phyloP scores from a whole-genome alignment of 2,113 vertebrate species.

The Aviceda subcristata region DNA sequence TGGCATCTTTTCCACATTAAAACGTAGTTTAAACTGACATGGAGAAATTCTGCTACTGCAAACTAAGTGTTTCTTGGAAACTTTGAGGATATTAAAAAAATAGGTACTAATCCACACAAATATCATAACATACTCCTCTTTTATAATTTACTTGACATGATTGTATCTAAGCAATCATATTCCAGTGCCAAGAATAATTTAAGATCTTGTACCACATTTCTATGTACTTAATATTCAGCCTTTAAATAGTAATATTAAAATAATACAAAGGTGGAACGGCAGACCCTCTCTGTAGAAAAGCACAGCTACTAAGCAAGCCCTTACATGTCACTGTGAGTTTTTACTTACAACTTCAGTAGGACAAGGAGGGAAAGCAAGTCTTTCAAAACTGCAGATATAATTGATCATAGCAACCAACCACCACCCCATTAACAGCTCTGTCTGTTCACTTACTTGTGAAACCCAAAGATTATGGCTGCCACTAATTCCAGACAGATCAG shows the following conservation, averaged over 20 bases:
- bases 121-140: neutral
- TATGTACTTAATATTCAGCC: neutral
- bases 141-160: neutral
- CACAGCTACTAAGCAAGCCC: neutral
- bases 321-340: neutral
- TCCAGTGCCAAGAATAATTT: neutral
- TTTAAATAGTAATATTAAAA: neutral
- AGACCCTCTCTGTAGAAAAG: neutral
- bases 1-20: neutral
- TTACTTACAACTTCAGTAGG: neutral
- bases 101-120: neutral
- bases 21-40: neutral
- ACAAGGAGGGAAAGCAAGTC: neutral
- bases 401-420: neutral
- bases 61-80: neutral
- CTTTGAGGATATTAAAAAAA: neutral
- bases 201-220: neutral
- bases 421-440: neutral
- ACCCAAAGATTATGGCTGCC: conserved; percentile 60
- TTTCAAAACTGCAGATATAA: neutral
- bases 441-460: conserved; percentile 76
- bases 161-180: neutral
- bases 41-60: neutral
- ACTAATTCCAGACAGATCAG: conserved; percentile 81
- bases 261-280: neutral